These are phyloP conservation scores for Dyspetes luteomarginatus DNA, from an alignment of 2,888 invertebrate species.

Conservation along the genomic window DNA sequence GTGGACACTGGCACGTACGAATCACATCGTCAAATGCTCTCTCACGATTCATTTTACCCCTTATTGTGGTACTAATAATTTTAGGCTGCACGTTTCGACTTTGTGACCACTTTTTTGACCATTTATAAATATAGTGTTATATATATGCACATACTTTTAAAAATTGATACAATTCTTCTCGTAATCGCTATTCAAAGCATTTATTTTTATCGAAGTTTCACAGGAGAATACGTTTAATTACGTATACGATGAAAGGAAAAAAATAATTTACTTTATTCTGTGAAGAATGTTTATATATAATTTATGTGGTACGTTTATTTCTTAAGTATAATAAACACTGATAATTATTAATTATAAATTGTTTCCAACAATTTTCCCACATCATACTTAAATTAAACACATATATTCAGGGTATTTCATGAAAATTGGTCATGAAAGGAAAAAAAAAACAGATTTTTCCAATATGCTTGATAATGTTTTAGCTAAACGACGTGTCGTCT, in stretches of 20 bases:
- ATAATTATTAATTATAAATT: not conserved
- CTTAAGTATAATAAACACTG: not conserved
- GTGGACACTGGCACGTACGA: conserved; percentile 22
- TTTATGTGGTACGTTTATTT: too few relatives aligned
- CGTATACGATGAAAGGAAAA: not conserved
- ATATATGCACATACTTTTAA: too few relatives aligned
- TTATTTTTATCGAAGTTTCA: not conserved
- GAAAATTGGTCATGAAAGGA: not conserved
- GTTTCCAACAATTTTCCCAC: not conserved
- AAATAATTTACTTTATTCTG: not conserved
- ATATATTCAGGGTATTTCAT: not conserved
- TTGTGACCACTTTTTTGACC: too few relatives aligned
- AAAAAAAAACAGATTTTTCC: not conserved
- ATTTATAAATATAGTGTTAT: too few relatives aligned
- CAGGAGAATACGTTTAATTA: not conserved
- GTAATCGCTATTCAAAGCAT: too few relatives aligned
- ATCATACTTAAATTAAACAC: not conserved
- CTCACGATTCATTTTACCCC: not conserved
- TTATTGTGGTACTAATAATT: not conserved
- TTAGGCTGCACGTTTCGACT: not conserved
- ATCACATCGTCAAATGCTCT: conserved; percentile 25
- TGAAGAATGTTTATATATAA: too few relatives aligned
- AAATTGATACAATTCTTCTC: too few relatives aligned
- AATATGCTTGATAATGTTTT: conserved; percentile 1
- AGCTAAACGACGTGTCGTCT: not conserved